Conservation (phyloP, 2,888 invertebrate species). For the Emmelina monodactyla region DNA sequence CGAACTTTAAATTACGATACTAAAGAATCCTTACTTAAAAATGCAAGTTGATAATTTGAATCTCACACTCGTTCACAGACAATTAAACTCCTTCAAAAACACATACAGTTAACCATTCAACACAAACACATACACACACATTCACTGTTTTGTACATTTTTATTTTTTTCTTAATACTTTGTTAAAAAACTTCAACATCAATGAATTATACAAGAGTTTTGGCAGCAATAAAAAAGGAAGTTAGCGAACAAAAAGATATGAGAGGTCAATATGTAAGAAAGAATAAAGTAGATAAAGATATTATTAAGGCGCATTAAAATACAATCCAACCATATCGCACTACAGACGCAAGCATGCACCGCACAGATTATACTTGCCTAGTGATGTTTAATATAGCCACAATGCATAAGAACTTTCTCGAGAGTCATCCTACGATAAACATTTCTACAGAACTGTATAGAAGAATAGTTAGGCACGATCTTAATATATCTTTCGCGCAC, state of each 20-base stretch:
- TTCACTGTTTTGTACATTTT: too few species aligned
- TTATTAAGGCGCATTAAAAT: neutral
- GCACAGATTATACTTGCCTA: neutral
- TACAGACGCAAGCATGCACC: neutral
- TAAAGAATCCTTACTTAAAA: too few species aligned
- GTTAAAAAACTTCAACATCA: too few species aligned
- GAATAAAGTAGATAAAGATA: neutral
- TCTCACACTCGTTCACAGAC: too few species aligned
- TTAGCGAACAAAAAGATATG: slow-evolving; percentile 6
- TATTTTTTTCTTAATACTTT: too few species aligned
- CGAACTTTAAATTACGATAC: too few species aligned
- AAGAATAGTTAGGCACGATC: neutral
- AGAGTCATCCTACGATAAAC: neutral
- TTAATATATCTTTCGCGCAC: neutral
- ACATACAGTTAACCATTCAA: too few species aligned
- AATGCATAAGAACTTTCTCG: neutral
- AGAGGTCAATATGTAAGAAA: slow-evolving; percentile 6
- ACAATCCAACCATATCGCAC: neutral
- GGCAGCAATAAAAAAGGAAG: slow-evolving; percentile 1
- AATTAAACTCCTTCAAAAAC: too few species aligned
- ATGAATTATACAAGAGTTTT: neutral
- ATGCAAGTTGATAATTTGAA: too few species aligned
- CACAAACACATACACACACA: too few species aligned
- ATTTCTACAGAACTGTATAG: neutral
- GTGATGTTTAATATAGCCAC: neutral